Base-by-base conservation (phyloP, 1,140 invertebrate species). In the Drosophila hydei region DNA sequence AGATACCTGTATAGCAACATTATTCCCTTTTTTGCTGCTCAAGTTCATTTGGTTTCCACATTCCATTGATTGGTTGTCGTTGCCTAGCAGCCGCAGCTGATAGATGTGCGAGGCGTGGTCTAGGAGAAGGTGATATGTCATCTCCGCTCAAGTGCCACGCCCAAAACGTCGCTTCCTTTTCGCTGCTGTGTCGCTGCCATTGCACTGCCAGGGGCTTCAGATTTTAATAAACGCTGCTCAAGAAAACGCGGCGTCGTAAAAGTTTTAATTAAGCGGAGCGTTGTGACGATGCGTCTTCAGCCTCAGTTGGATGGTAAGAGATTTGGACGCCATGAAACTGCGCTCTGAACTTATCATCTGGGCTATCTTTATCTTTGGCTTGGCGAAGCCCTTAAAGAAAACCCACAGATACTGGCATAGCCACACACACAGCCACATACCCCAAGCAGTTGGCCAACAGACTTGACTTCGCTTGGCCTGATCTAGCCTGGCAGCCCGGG, bases 181-280 rank as follows among this genome's bases (percentile, higher is more conserved):
- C 14, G 9, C 42, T 5, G 33, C 30, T 52, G 5, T 8, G 45
- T 3, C 36, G 21, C 18, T 47, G 30, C 47, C 42, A 51, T 54
- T 64, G 72, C 74, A 68, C 42, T 52, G 77, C 77, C 81, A 25
- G 18, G 45, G 65, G 81, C 77, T 75, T 80, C 56, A 73, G 75
- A 77, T 88, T 87, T 87, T 87, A 87, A 87, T 87, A 87, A 87
- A 78, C 65, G 79, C 56, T 47, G 63, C 67, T 77, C 25, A 50
- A 70, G 59, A 65, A 77, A 36, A 21, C 51, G 73, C 19, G 36
- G 30, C 43, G 54, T 55, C 43, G 58, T 59, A 77, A 85, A 85
- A 88, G 70, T 85, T 85, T 85, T 85, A 85, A 85, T 85, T 85
- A 85, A 85, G 83, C 75, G 61, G 50, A 18, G 72, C 40, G 42